Base-by-base conservation (phyloP, 1,140 invertebrate genomes). In the Phocides pigmalion region DNA sequence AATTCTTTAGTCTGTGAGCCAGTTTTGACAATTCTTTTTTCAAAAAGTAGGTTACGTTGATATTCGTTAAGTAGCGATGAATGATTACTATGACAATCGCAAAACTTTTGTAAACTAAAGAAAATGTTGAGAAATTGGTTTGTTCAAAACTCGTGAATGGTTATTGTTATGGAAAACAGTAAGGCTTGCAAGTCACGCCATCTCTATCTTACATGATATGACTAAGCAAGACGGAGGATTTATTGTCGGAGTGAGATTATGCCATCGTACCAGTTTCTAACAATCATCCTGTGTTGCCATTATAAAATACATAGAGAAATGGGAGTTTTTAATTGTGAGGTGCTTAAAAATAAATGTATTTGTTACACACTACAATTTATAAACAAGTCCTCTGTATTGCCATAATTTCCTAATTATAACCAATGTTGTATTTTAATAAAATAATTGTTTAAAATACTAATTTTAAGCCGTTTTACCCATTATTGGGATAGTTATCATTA, bases 111-210 rank as follows among this genome's bases (percentile, higher is more conserved):
- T 22, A 3, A 50, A 50, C 22, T 32, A 15, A 32, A 28, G 28
- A 50, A 50, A 50, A 16, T 14, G n/a, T 46, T 46, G 25, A 32
- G 25, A 32, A 50, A 32, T 32, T 8, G 12, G 14, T 50, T 15
- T 32, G 28, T 32, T 32, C 9, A 11, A 11, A 32, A 32, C 28
- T 32, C 37, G 8, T 56, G 53, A 62, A 66, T 64, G 41, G 62
- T 62, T 46, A 73, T 73, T 73, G 68, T 70, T 64, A 67, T 73
- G 67, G 49, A 67, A 62, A 70, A 50, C 39, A 51, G 16, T 9
- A 20, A 58, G n/a, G 62, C 49, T 69, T 61, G 49, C 41, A 50
- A 62, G 17, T 72, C 47, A 51, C 39, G 42, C 41, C 64, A 28
- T 72, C 66, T 69, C 49, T 64, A 58, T 72, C 64, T 64, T 16